These are phyloP conservation scores for Sciurus vulgaris DNA, from an alignment of 2,797 vertebrate genomes.

Conservation along the genomic window DNA sequence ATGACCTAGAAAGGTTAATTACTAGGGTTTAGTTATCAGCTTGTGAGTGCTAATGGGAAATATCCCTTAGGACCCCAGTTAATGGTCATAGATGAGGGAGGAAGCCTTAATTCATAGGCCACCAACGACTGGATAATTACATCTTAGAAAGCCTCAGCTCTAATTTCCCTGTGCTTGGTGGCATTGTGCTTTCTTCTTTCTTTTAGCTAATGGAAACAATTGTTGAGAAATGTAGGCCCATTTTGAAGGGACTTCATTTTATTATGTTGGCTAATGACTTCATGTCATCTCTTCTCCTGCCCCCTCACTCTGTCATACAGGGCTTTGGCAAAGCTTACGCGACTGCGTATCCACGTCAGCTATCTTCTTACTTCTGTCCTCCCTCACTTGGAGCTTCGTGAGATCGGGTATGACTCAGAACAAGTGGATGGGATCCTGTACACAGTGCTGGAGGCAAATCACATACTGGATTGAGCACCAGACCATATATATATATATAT, in stretches of 20 bases:
- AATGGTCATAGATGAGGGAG: constrained; percentile 62
- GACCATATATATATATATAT: constrained; percentile 44
- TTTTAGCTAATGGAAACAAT: constrained; percentile 75
- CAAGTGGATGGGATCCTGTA: constrained; percentile 92
- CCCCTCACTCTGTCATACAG: constrained; percentile 85
- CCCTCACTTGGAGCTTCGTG: constrained; percentile 90
- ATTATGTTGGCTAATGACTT: constrained; percentile 79
- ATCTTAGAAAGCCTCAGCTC: constrained; percentile 64
- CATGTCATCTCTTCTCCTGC: constrained; percentile 78
- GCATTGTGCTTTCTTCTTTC: constrained; percentile 69
- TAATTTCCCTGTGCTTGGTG: constrained; percentile 67
- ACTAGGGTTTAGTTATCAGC: constrained; percentile 74
- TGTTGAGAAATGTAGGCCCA: constrained; percentile 75
- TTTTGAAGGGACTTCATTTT: constrained; percentile 74
- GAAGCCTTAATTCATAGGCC: constrained; percentile 72
- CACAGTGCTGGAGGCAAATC: constrained; percentile 91
- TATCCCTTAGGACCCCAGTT: constrained; percentile 61
- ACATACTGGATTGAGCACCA: constrained; percentile 78
- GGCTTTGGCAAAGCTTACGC: constrained; percentile 86
- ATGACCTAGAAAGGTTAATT: constrained; percentile 81
- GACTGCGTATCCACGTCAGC: constrained; percentile 89
- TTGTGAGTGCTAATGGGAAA: constrained; percentile 75
- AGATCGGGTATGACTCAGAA: constrained; percentile 89
- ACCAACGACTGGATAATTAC: constrained; percentile 69
- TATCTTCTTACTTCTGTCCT: constrained; percentile 90